These are phyloP conservation scores for Percopsis transmontana DNA, from an alignment of 2,113 vertebrate genomes.

Conservation along the genomic window DNA sequence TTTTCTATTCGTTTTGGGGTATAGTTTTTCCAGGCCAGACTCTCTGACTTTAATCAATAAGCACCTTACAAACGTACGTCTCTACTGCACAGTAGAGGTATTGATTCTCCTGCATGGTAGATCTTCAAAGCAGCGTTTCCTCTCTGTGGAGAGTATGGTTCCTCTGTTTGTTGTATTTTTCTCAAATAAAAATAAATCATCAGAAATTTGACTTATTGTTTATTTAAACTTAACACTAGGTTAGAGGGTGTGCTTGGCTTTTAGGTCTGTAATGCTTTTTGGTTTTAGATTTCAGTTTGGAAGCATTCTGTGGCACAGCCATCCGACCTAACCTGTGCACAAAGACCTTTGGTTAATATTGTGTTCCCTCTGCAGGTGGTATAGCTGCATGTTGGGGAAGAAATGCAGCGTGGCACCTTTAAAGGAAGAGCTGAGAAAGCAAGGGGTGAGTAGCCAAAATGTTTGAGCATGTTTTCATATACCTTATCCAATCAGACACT, in stretches of 20 bases:
- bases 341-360: conserved; percentile 23
- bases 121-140: conserved; percentile 58
- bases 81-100: conserved; percentile 58
- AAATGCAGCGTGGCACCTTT: conserved; percentile 95
- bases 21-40: conserved; percentile 23
- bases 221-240: no score
- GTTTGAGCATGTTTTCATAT: no score
- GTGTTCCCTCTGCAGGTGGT: conserved; percentile 85
- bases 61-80: conserved; percentile 40
- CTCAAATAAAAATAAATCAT: conserved; percentile 7
- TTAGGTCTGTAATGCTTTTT: conserved; percentile 4
- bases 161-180: conserved; percentile 32
- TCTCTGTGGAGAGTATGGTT: conserved; percentile 30
- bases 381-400: conserved; percentile 99
- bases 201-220: neutral
- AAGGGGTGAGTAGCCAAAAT: conserved; percentile 83
- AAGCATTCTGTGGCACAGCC: neutral
- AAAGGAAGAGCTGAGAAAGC: conserved; percentile 94
- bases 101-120: conserved; percentile 57
- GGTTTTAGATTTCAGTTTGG: conserved; percentile 52
- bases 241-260: neutral
- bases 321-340: neutral
- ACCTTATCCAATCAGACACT: no score
- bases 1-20: conserved; percentile 25
- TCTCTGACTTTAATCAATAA: no score